A percentile compares a stretch with the other conserved stretches of the same genome.
phyloP scores from a whole-genome alignment of 2,888 invertebrate species.

The Epirrhoe alternata region DNA sequence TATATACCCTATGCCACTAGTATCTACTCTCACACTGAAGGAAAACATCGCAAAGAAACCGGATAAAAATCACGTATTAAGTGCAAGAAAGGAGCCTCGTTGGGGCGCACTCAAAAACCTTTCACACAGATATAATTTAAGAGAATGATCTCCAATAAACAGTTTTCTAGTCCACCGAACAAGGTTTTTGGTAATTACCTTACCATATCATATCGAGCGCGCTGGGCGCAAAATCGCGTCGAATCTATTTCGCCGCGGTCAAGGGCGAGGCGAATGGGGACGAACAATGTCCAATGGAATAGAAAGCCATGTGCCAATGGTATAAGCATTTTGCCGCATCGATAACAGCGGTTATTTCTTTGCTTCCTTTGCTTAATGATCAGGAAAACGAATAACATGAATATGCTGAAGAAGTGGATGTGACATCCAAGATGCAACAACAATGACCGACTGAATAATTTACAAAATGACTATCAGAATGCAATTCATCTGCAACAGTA shows the following conservation, averaged over 20 bases:
- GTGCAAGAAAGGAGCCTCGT: too few species aligned
- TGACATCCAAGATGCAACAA: background rate
- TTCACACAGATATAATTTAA: background rate
- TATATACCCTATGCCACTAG: too few species aligned
- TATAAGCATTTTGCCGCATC: background rate
- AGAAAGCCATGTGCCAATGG: slow-evolving; percentile 6
- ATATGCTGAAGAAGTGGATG: background rate
- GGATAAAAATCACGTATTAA: too few species aligned
- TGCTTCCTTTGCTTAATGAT: background rate
- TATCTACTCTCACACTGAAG: too few species aligned
- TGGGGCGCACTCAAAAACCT: too few species aligned
- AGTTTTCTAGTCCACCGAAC: slow-evolving; percentile 19
- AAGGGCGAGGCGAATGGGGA: slow-evolving; percentile 15
- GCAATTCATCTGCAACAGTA: slow-evolving; percentile 8
- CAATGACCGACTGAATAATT: background rate
- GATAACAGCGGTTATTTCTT: background rate
- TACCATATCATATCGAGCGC: background rate
- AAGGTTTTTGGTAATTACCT: background rate
- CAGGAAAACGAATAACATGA: background rate
- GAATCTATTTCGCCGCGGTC: slow-evolving; percentile 25
- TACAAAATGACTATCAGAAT: background rate
- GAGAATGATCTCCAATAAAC: slow-evolving; percentile 40
- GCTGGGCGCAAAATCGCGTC: background rate
- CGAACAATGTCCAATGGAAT: background rate
- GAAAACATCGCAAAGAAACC: too few species aligned